Evolutionary conservation across 2,113 vertebrate genomes (phyloP), one percentile per base, ranked within the genome.

Genomic region (Nibea albiflora): DNA sequence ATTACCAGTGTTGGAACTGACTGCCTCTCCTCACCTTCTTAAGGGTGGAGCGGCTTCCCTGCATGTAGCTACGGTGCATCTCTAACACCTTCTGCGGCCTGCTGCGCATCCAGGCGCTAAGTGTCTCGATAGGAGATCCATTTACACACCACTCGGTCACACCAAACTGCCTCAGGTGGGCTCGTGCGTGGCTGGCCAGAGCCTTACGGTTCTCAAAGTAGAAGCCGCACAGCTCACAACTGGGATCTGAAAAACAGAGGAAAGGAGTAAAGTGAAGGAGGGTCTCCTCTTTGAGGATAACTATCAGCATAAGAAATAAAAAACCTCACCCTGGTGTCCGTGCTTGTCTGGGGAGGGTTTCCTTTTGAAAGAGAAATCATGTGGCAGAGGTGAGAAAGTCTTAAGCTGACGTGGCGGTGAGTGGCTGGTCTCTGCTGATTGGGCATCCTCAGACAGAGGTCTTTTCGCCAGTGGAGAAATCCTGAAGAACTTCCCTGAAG

Each of bases 131-230:
- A n/a, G 98, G 98, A 0, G 97, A 98, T 11, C 98, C 98, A 4
- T 99, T 99, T 2, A 99, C 98, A 8, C 97, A 98, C 98, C 98
- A 99, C 75, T 99, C 98, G 0, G 97, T 99, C 92, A 99, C 97
- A 0, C 98, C 98, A 4, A 99, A 99, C 83, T 99, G 98, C n/a
- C 98, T 91, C 68, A 99, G 96, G 85, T 99, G 98, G 0, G 98
- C 97, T 9, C 97, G 95, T 0, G 98, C 97, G 1, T 98, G 98
- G 94, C 98, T 99, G 31, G 98, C 97, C 91, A 99, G 86, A 0
- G 97, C 98, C 88, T 99, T 98, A 4, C 97, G 95, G 93, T 99
- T 99, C 90, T 99, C 98, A 47, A 99, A 99, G 95, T 96, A 98
- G 80, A 98, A 97, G 35, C 97, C 98, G 5, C 98, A 99, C 7